Conservation (phyloP, 1,140 invertebrate species). For the Macrobrachium nipponense region DNA sequence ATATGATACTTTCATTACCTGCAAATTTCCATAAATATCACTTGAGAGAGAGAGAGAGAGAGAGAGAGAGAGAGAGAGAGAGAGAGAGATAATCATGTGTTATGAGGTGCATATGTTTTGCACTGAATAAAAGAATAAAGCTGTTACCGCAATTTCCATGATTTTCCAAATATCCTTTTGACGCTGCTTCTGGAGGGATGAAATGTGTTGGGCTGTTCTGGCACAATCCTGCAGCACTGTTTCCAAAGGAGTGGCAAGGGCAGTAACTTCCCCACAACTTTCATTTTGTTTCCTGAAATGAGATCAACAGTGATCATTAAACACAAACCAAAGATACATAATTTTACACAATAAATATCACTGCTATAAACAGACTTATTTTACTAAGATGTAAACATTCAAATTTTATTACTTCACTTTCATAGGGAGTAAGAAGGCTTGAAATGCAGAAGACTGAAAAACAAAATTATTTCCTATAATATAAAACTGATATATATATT, state of each 20-base stretch:
- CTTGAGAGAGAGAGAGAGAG: neutral
- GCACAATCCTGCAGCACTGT: constrained; percentile 57
- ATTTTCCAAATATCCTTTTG: constrained; percentile 64
- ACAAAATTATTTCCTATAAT: too few relatives aligned
- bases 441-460: too few relatives aligned
- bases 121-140: neutral
- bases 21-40: too few relatives aligned
- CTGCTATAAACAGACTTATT: too few relatives aligned
- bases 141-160: constrained; percentile 61
- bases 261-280: constrained; percentile 58
- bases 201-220: constrained; percentile 62
- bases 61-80: neutral
- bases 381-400: too few relatives aligned
- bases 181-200: constrained; percentile 59
- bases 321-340: neutral
- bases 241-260: constrained; percentile 56
- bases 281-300: constrained; percentile 57
- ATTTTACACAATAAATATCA: neutral
- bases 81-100: neutral
- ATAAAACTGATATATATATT: too few relatives aligned
- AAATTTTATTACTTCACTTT: too few relatives aligned
- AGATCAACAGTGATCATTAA: neutral
- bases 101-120: neutral
- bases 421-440: too few relatives aligned
- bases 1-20: too few relatives aligned